Base-by-base conservation (phyloP, 2,888 invertebrate genomes). In the Cylloceria caligata region DNA sequence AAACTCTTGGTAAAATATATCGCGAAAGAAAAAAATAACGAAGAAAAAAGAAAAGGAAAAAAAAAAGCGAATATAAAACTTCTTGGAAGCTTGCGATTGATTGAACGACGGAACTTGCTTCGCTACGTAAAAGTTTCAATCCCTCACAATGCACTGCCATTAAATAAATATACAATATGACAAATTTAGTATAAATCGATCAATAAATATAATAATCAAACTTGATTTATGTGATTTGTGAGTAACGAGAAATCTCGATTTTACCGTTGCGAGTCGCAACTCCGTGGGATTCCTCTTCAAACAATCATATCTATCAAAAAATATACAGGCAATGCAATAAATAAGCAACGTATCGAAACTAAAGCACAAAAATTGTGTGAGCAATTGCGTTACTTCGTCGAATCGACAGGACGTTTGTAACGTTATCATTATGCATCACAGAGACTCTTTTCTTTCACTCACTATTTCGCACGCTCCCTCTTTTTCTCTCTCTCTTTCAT, bases 161-260 rank as follows among this genome's bases (percentile, higher is more conserved):
- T 30, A 62, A 83, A 78, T 81, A 81, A 83, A 83, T 83, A 80
- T 73, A 80, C 69, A 83, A 76, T 49, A 39, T 68, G 34, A 69
- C 47, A 47, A 74, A 81, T 62, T 78, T 19, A 81, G 62, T 39
- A 65, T 79, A 47, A 65, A 69, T 55, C 71, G 34, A 83, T 47
- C 67, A 81, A 81, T 81, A 81, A 83, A 81, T 81, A 83, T 19
- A 11, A 11, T 7, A 81, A 62, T 57, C 72, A 49, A 81, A 72
- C 39, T 55, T 74, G 16, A 68, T 39, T n/a, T 64, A 64, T 65
- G 55, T 19, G 72, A 73, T 79, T 68, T 72, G 67, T 65, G 16
- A 65, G 21, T 57, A 52, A 55, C 30, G 34, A 57, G 34, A 30
- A 55, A 16, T 52, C 0, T 42, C n/a, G 57, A 36, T 30, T 19